phyloP scores from a whole-genome alignment of 1,140 invertebrate species.

The Cataglyphis hispanica region DNA sequence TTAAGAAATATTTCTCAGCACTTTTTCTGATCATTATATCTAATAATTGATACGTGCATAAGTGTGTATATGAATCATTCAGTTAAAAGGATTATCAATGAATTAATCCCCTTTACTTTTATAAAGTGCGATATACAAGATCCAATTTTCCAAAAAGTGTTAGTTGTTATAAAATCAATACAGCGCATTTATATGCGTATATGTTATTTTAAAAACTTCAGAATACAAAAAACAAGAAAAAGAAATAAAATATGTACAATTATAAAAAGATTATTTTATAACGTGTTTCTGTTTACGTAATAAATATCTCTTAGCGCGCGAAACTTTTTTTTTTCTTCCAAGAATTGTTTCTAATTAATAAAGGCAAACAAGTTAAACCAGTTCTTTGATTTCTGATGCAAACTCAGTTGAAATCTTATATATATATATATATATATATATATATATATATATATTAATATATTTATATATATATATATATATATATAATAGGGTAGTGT shows the following conservation, averaged over 20 bases:
- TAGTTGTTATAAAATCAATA: background rate
- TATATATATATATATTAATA: too few species aligned
- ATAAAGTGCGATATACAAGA: background rate
- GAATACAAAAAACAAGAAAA: background rate
- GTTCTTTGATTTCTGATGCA: slow-evolving; percentile 2
- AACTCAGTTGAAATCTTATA: background rate
- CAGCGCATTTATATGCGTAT: background rate
- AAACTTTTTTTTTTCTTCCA: background rate
- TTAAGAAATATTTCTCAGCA: background rate
- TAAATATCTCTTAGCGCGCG: background rate
- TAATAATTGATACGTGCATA: background rate
- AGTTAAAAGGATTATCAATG: background rate
- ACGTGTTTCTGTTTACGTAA: background rate
- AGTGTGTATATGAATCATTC: background rate
- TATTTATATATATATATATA: too few species aligned
- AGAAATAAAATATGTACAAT: background rate
- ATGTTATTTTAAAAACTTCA: background rate
- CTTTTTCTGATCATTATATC: slow-evolving; percentile 7
- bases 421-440: too few species aligned
- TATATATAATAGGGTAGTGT: too few species aligned
- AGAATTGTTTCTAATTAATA: background rate
- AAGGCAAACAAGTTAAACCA: background rate
- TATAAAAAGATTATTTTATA: background rate
- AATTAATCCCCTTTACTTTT: background rate
- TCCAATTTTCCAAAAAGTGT: background rate